Evolutionary conservation across 2,888 invertebrate species (phyloP), one percentile per base, ranked within the genome.

Genomic region (Acanthosepion esculentum): DNA sequence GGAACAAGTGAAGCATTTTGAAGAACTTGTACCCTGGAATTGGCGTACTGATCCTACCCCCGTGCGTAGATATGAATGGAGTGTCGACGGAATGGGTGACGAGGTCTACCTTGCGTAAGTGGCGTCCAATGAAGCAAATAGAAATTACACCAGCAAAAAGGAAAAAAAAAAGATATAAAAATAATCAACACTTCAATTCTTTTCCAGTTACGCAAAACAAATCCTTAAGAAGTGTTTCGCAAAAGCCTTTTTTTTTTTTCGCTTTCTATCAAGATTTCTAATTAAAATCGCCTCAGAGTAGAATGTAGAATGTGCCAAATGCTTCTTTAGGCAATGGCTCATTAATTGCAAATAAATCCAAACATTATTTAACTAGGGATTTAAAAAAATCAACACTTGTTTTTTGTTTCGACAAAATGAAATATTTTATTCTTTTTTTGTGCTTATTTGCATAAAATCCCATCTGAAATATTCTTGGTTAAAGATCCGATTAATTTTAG

Each of bases 341-440:
- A 78, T 78, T 78, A 78, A 78, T 78, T 78, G 78, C 78, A 78
- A 78, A 78, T 78, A 78, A n/a, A 78, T 12, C 78, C 78, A 78
- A 78, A 78, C 78, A 78, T 78, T 78, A 78, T 78, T 78, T 78
- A n/a, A n/a, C n/a, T n/a, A 15, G n/a, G 18, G n/a, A n/a, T 33
- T 15, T 59, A 23, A 59, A 59, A 59, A 59, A 59, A 59, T 59
- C 59, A 59, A 59, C 23, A 59, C 59, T 18, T 59, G 20, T 59
- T 59, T 59, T 23, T 23, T 20, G 20, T 20, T 3, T 20, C 6
- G 20, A 1, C 20, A 23, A 59, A 59, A 6, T 59, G 8, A 78
- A 78, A 41, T 41, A 41, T 1, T 41, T 41, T 41, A 41, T 41
- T 41, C 41, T 41, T 41, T 41, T 41, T 41, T 41, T 41, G 41